Base-by-base conservation (phyloP, 2,113 vertebrate species). In the Pollachius pollachius region DNA sequence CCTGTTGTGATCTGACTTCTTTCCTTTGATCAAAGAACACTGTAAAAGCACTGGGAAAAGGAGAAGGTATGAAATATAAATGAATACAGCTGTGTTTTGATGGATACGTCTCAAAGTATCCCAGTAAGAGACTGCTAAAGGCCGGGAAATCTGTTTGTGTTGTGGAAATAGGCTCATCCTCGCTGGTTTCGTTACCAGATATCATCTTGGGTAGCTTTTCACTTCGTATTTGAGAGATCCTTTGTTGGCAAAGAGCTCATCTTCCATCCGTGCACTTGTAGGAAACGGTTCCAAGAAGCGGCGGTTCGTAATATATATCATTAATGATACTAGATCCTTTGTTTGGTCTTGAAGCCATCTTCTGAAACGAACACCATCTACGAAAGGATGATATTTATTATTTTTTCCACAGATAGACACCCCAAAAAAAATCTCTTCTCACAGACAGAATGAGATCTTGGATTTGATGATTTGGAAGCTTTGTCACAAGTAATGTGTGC, bases 51-150 rank as follows among this genome's bases (percentile, higher is more conserved):
- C 87, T 86, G 89, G 87, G 88, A 87, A 84, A 90, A 88, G 86
- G 82, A 91, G 87, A 85, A 86, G 88, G 86, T 87, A 90, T 92
- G 82, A 92, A 92, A 92, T 92, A 92, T 90, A 85, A 90, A 92
- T 91, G 89, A 91, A 88, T 87, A 87, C 87, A 88, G 88, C 89
- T 89, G 85, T 86, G 86, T 90, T 90, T 89, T 85, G 88, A 90
- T 91, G 88, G 89, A 87, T 88, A 88, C 83, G 85, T 87, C 87
- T 89, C 86, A 89, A 89, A 91, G 88, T 89, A 89, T 89, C 83
- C 84, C 84, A 89, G 89, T 89, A 90, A 92, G 87, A 90, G 87
- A 89, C 85, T 83, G 87, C 88, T 90, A 90, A 85, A 88, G 88
- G 89, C 86, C 89, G 86, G 85, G 89, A 89, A 90, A 91, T 89